Evolutionary conservation across 2,797 vertebrate genomes (phyloP).

Genomic region (Sternarchorhynchus goeldii): DNA sequence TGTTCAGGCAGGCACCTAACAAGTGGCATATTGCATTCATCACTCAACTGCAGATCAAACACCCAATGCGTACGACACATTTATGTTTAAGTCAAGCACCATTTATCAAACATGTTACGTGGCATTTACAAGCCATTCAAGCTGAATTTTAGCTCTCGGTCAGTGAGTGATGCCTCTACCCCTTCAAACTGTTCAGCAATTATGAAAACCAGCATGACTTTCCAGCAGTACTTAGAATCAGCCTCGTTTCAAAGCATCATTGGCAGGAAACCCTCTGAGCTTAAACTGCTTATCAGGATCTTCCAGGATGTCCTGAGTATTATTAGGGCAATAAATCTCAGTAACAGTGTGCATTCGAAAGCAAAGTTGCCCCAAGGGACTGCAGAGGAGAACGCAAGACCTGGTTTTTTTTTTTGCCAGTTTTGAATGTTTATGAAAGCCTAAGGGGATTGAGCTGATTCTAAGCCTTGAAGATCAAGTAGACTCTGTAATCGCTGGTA

Average conservation of each 20-base stretch:
- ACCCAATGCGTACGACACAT: slow-evolving; percentile 17
- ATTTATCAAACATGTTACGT: slow-evolving; percentile 34
- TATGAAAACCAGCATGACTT: slow-evolving; percentile 1
- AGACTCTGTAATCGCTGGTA: too few species aligned
- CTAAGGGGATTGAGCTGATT: too few species aligned
- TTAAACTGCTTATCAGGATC: too few species aligned
- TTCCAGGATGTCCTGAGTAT: too few species aligned
- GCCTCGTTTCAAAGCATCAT: neutral
- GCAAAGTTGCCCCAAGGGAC: neutral
- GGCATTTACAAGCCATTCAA: slow-evolving; percentile 34
- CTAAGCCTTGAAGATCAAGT: too few species aligned
- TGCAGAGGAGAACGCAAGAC: neutral
- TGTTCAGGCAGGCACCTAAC: slow-evolving; percentile 10
- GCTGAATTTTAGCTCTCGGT: slow-evolving; percentile 18
- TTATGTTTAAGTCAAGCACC: slow-evolving; percentile 23
- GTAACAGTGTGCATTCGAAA: neutral
- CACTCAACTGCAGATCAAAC: slow-evolving; percentile 37
- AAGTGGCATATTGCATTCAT: slow-evolving; percentile 34
- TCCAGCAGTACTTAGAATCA: neutral
- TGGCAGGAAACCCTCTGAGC: neutral
- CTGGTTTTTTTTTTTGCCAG: too few species aligned
- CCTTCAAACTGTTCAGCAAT: neutral
- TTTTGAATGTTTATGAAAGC: too few species aligned
- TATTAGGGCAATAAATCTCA: too few species aligned
- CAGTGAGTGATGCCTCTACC: neutral